These are phyloP conservation scores for Prionailurus bengalensis DNA, from an alignment of 2,113 vertebrate species.

Conservation along the genomic window DNA sequence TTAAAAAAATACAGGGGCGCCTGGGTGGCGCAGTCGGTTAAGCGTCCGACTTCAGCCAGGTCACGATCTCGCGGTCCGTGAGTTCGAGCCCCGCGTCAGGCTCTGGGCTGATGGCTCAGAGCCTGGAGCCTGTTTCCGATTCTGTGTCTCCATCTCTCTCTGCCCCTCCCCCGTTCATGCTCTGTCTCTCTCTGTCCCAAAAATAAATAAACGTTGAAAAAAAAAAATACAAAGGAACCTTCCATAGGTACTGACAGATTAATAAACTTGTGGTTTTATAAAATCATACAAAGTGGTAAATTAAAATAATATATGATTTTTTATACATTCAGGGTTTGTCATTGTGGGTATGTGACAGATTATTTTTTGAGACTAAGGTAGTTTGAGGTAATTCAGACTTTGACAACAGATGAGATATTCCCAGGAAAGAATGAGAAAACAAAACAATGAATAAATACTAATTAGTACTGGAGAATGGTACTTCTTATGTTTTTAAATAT, in stretches of 20 bases:
- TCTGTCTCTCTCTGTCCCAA: no score
- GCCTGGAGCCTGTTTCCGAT: no score
- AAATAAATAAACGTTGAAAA: not conserved
- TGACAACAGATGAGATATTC: not conserved
- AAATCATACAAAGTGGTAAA: not conserved
- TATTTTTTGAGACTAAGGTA: not conserved
- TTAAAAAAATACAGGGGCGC: not conserved
- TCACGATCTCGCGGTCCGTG: no score
- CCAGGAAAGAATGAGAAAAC: not conserved
- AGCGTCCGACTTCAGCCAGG: no score
- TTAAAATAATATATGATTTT: not conserved
- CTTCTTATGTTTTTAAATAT: not conserved
- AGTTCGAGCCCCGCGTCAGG: no score
- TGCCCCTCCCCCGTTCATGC: no score
- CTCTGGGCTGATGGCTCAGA: no score
- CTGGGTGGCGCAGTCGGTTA: no score
- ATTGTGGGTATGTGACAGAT: not conserved
- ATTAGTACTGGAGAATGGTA: not conserved
- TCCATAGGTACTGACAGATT: no score
- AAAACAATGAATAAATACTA: not conserved
- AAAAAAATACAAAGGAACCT: not conserved
- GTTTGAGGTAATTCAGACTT: not conserved
- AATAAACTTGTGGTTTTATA: not conserved
- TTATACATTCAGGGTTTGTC: not conserved
- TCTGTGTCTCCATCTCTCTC: no score